These are phyloP conservation scores for Pygocentrus nattereri DNA, from an alignment of 2,797 vertebrate genomes.

Conservation along the genomic window DNA sequence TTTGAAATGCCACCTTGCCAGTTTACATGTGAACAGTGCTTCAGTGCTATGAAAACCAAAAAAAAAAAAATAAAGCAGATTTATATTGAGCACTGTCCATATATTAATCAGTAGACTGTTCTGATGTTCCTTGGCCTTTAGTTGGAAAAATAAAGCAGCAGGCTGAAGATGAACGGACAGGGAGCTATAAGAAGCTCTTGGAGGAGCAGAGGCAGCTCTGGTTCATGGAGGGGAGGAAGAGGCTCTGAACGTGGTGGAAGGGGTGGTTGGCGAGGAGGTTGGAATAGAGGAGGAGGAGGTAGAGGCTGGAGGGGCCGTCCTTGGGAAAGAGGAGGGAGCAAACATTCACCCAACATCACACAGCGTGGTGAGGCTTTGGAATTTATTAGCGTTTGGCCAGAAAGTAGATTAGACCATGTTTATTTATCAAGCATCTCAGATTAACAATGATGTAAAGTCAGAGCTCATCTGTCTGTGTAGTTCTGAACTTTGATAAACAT, in stretches of 20 bases:
- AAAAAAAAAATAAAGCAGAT: too few species aligned
- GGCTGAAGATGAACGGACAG: slow-evolving; percentile 61
- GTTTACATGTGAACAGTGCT: not conserved
- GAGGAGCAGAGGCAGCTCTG: slow-evolving; percentile 39
- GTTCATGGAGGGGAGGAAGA: slow-evolving; percentile 54
- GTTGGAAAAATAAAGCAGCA: slow-evolving; percentile 60
- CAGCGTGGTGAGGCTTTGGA: slow-evolving; percentile 49
- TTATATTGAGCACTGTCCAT: too few species aligned
- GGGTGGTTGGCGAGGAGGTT: slow-evolving; percentile 40
- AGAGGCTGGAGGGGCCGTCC: slow-evolving; percentile 71
- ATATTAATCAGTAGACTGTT: not conserved
- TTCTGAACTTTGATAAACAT: too few species aligned
- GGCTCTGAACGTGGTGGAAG: slow-evolving; percentile 15
- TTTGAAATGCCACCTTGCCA: not conserved
- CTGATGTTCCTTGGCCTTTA: not conserved
- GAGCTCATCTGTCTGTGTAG: too few species aligned
- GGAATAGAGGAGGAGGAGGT: slow-evolving; percentile 39
- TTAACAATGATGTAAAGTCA: too few species aligned
- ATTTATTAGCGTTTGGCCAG: not conserved
- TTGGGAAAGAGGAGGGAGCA: slow-evolving; percentile 56
- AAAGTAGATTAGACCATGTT: slow-evolving; percentile 8
- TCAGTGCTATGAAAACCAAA: not conserved
- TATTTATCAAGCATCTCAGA: too few species aligned
- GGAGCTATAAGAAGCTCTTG: slow-evolving; percentile 47
- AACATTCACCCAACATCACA: slow-evolving; percentile 29